These are phyloP conservation scores for Leptocoma aspasia DNA, from an alignment of 2,113 vertebrate genomes.

Conservation along the genomic window DNA sequence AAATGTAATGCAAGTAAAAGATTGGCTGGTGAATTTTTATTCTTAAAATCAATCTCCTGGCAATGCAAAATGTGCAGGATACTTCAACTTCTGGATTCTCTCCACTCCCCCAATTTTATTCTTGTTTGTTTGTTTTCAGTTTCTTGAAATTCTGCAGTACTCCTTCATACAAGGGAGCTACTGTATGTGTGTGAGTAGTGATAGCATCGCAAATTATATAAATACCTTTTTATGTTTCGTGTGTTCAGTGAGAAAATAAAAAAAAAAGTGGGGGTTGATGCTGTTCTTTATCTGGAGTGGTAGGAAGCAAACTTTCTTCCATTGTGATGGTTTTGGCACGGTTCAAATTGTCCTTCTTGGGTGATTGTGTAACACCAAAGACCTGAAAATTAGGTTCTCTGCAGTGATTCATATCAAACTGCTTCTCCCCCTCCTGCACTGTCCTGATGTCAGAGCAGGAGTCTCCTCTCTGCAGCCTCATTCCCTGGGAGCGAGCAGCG, in stretches of 20 bases:
- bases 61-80: neutral
- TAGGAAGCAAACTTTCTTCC: neutral
- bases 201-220: neutral
- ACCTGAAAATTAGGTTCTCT: neutral
- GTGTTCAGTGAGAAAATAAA: neutral
- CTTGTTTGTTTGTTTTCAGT: neutral
- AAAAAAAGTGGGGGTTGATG: neutral
- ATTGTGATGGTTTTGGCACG: neutral
- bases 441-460: neutral
- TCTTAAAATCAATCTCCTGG: neutral
- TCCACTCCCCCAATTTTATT: neutral
- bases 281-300: neutral
- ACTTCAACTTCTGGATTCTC: neutral
- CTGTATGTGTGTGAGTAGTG: neutral
- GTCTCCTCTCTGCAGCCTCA: neutral
- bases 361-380: neutral
- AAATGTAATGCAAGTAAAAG: neutral
- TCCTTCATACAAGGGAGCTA: neutral
- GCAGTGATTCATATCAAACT: neutral
- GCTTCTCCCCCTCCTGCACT: neutral
- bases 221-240: neutral
- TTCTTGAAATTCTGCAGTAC: neutral
- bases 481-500: accelerated
- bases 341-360: neutral
- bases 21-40: neutral